Conservation (phyloP, 1,140 invertebrate genomes). For the Drosophila nigrodunni region DNA sequence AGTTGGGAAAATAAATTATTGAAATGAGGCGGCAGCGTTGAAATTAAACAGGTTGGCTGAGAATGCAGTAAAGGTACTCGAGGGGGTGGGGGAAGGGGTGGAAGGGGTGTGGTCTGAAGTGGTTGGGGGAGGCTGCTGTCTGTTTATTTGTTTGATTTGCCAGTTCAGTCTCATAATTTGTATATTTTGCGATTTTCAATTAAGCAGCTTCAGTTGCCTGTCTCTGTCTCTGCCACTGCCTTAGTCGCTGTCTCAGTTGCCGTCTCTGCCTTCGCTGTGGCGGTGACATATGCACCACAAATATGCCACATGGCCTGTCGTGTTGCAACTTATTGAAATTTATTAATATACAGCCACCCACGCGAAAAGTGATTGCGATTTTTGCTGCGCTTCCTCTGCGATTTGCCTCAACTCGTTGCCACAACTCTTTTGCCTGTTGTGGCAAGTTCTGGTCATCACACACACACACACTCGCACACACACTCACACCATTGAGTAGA, state of each 20-base stretch:
- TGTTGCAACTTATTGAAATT: conserved; percentile 76
- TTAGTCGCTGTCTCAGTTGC: neutral
- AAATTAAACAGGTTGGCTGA: conserved; percentile 80
- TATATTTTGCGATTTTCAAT: conserved; percentile 75
- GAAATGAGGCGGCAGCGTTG: conserved; percentile 73
- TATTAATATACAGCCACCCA: conserved; percentile 73
- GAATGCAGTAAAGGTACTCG: conserved; percentile 38
- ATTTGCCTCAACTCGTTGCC: conserved; percentile 13
- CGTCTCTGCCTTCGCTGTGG: conserved; percentile 2
- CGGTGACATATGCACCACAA: conserved; percentile 76
- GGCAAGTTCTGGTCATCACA: neutral
- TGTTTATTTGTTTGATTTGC: conserved; percentile 76
- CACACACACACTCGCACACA: neutral
- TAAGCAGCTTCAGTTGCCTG: conserved; percentile 52
- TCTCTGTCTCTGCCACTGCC: neutral
- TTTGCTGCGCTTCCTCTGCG: neutral
- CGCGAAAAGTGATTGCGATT: conserved; percentile 26
- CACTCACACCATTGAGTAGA: conserved; percentile 58
- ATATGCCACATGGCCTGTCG: conserved; percentile 72
- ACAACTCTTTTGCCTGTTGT: conserved; percentile 2
- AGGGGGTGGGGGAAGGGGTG: neutral
- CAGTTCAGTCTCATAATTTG: conserved; percentile 69
- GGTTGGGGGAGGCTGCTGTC: conserved; percentile 14
- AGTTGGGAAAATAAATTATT: conserved; percentile 80
- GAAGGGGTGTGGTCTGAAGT: neutral